Evolutionary conservation across 2,888 invertebrate genomes (phyloP).

Genomic region (Monoplex corrugatus): DNA sequence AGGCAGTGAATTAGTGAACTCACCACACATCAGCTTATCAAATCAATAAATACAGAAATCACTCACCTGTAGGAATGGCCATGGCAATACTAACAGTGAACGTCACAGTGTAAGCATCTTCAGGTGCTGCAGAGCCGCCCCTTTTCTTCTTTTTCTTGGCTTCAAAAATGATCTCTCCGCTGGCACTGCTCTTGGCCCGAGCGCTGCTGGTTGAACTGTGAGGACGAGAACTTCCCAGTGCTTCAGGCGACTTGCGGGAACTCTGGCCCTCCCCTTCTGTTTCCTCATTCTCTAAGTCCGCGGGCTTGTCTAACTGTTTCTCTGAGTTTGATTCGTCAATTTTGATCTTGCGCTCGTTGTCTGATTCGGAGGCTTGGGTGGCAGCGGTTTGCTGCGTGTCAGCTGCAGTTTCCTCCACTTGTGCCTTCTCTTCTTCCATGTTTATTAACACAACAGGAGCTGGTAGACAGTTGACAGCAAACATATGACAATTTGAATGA

Average conservation of each 20-base stretch:
- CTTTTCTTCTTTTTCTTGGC: slow-evolving; percentile 66
- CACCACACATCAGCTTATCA: background rate
- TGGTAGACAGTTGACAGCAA: background rate
- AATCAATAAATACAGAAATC: background rate
- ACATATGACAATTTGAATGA: background rate
- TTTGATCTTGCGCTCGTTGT: slow-evolving; percentile 42
- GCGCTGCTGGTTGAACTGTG: slow-evolving; percentile 41
- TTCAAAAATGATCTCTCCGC: slow-evolving; percentile 63
- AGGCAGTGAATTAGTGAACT: background rate
- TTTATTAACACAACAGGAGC: background rate
- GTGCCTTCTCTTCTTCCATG: slow-evolving; percentile 34
- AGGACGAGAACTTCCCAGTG: slow-evolving; percentile 18
- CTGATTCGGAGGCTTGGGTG: background rate
- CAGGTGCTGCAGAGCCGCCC: slow-evolving; percentile 48
- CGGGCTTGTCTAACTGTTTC: slow-evolving; percentile 12
- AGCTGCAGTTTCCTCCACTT: no score
- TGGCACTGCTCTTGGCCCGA: slow-evolving; percentile 65
- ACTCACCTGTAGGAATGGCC: slow-evolving; percentile 77
- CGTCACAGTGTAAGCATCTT: slow-evolving; percentile 74
- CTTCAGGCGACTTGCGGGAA: slow-evolving; percentile 16
- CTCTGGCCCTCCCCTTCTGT: slow-evolving; percentile 25
- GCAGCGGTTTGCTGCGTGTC: slow-evolving; percentile 4
- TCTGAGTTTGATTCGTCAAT: slow-evolving; percentile 29
- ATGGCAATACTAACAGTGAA: slow-evolving; percentile 78
- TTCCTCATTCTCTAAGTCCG: background rate